Base-by-base conservation (phyloP, 1,140 invertebrate species). In the Plectrocnemia conspersa region DNA sequence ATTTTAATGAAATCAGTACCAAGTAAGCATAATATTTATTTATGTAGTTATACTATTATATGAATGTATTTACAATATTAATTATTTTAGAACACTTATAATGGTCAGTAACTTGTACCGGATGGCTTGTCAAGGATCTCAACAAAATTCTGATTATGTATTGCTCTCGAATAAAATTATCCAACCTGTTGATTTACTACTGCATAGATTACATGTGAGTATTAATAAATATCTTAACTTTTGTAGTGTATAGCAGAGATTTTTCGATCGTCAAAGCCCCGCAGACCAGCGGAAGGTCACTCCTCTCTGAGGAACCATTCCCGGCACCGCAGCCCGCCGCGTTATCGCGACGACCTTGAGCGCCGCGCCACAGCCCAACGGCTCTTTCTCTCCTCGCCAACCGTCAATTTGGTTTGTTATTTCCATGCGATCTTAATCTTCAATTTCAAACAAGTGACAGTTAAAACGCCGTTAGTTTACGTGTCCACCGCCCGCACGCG, bases 161-260 rank as follows among this genome's bases (percentile, higher is more conserved):
- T 68, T 89, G 29, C 75, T 85, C 47, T 84, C 82, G 55, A 89
- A 88, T 65, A 82, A 83, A 65, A 77, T 88, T 52, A 77, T 80
- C 9, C 68, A 74, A 11, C 70, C 85, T 32, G 65, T 88, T 11
- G 87, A 89, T 69, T 72, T 88, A 19, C 71, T 88, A 1, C 75
- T 83, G 48, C 79, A 82, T 45, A 75, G 81, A 61, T 69, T 89
- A 33, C 79, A 81, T 69, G 85, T 88, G 76, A 78, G 79, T 63
- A n/a, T 45, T 9, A 13, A 40, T 13, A 29, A 9, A 29, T n/a
- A 29, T 29, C 13, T 29, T 29, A 9, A 7, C 13, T 29, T 29
- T 29, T 13, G 7, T 29, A 9, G 27, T 29, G n/a, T 13, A 29
- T 29, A 29, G n/a, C 27, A 29, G 27, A 9, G n/a, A 9, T 29